phyloP scores from a whole-genome alignment of 1,140 invertebrate species.

The roundworm (Caenorhabditis elegans) region DNA sequence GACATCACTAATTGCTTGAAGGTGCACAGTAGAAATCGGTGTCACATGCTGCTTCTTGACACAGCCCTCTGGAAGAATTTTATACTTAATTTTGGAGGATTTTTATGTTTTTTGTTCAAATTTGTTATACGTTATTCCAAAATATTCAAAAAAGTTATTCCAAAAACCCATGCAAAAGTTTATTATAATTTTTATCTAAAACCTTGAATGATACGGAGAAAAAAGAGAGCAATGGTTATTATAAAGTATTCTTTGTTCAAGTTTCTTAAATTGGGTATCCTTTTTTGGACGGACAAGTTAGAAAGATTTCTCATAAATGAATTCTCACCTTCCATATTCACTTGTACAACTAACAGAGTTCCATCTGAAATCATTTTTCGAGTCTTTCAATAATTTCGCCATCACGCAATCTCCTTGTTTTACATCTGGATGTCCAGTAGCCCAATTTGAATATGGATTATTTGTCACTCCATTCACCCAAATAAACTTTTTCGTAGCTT shows the following conservation, averaged over 20 bases:
- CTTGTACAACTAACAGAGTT: neutral
- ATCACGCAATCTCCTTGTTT: neutral
- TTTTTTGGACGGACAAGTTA: too few relatives aligned
- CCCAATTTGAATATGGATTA: constrained; percentile 3
- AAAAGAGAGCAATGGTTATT: too few relatives aligned
- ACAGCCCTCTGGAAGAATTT: neutral
- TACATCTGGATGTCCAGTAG: neutral
- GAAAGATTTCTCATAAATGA: neutral
- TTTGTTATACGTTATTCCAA: too few relatives aligned
- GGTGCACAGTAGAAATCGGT: constrained; percentile 1
- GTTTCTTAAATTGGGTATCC: too few relatives aligned
- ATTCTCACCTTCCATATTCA: neutral
- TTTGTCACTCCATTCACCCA: constrained; percentile 9
- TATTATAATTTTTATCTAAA: too few relatives aligned
- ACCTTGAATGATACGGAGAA: too few relatives aligned
- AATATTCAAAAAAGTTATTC: too few relatives aligned
- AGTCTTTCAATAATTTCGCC: neutral
- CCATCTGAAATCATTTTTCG: neutral
- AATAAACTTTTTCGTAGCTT: neutral
- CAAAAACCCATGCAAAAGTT: too few relatives aligned
- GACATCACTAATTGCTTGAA: neutral
- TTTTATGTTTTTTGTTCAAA: too few relatives aligned
- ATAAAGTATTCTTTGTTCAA: too few relatives aligned
- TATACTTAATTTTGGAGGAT: too few relatives aligned
- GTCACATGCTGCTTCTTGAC: constrained; percentile 3